A percentile compares a stretch with the other conserved stretches of the same genome.
Evolutionary conservation across 2,797 vertebrate genomes (phyloP).

Genomic region (Intellagama lesueurii): DNA sequence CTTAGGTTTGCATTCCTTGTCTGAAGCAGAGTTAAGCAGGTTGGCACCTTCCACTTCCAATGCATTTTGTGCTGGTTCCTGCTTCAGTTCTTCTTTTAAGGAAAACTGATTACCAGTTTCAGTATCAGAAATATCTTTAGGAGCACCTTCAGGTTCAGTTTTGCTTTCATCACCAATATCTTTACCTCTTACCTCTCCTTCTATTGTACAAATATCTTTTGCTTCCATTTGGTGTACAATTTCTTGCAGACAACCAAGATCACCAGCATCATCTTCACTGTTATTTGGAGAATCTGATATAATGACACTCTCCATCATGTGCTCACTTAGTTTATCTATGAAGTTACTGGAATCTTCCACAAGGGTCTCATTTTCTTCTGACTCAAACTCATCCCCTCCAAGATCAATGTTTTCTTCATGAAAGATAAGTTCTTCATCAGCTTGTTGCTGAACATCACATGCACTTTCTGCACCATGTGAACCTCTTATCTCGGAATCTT

Average conservation of each 20-base stretch:
- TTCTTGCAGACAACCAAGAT: conserved; percentile 85
- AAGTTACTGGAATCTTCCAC: conserved; percentile 84
- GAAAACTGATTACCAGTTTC: conserved; percentile 64
- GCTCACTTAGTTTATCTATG: conserved; percentile 91
- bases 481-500: neutral
- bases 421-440: conserved; percentile 75
- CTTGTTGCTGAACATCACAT: neutral
- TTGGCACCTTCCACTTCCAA: conserved; percentile 35
- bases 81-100: conserved; percentile 65
- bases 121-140: conserved; percentile 71
- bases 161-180: conserved; percentile 63
- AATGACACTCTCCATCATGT: conserved; percentile 99
- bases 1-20: conserved; percentile 46
- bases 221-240: conserved; percentile 77
- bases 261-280: conserved; percentile 90
- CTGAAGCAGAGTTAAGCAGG: conserved; percentile 31
- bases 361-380: conserved; percentile 85
- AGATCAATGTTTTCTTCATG: conserved; percentile 93
- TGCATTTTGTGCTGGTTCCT: conserved; percentile 55
- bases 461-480: neutral
- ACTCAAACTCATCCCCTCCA: conserved; percentile 83
- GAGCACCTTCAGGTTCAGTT: conserved; percentile 72
- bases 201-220: conserved; percentile 47
- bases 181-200: conserved; percentile 46
- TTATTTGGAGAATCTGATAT: conserved; percentile 96